Evolutionary conservation across 1,140 invertebrate species (phyloP), one percentile per base, ranked within the genome.

Genomic region (Antheraea pernyi): DNA sequence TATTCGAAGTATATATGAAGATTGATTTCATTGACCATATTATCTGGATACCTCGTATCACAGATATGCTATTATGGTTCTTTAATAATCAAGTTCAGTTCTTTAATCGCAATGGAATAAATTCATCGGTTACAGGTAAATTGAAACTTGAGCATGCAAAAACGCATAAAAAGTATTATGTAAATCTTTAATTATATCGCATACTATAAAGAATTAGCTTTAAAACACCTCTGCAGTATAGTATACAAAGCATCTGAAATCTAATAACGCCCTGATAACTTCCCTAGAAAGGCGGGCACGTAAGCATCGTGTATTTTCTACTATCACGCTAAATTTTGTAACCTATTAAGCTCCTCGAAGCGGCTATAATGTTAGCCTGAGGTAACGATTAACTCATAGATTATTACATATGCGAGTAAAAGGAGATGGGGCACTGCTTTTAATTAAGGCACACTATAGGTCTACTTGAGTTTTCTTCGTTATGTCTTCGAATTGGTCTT

Each of bases 261-360:
- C 78, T 80, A 79, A 83, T 85, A 85, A 83, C 70, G 73, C 46
- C 68, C 73, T 80, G 82, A 87, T 84, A 89, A 86, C 82, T 88
- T 80, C 65, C 75, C 77, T 73, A 74, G 80, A 80, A 81, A 74
- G 80, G 79, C 78, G 66, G 78, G 82, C 86, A 88, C 86, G 85
- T 86, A 84, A 87, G 81, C 82, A 77, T 78, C 82, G 77, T 89
- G 83, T 88, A 86, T 89, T 89, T 89, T 89, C 82, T 89, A 87
- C 82, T 85, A 90, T 88, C 88, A 83, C 85, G 83, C 82, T 89
- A 88, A 89, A 90, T 91, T 90, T 88, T 87, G 87, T 86, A 82
- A 89, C 85, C 87, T 91, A 90, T 91, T 90, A 87, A 90, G 83
- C 85, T 89, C 78, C 84, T 90, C 82, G 88, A 86, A 90, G 86